Conservation (phyloP, 2,888 invertebrate genomes). For the Rotaria macrura region DNA sequence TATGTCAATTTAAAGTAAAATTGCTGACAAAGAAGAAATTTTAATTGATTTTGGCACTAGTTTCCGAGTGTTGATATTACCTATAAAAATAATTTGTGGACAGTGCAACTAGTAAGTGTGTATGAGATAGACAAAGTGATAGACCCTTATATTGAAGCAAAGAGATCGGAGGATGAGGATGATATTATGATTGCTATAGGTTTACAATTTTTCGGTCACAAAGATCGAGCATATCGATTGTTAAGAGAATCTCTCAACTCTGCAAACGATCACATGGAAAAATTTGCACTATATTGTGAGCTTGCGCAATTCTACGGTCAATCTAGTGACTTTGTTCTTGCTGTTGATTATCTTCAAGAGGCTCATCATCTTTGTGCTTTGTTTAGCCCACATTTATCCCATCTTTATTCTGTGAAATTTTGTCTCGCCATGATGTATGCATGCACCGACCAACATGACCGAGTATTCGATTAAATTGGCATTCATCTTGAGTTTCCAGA, state of each 20-base stretch:
- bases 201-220: not conserved
- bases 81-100: not conserved
- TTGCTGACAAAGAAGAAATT: not conserved
- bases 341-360: not conserved
- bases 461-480: not conserved
- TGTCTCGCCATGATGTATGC: not conserved
- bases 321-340: not conserved
- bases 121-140: not conserved
- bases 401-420: not conserved
- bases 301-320: not conserved
- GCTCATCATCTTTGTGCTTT: not conserved
- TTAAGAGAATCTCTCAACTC: not conserved
- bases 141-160: not conserved
- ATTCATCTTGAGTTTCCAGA: not conserved
- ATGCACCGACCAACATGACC: not conserved
- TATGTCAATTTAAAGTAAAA: not conserved
- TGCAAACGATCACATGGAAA: not conserved
- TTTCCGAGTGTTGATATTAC: not conserved
- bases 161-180: not conserved
- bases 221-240: not conserved
- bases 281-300: not conserved
- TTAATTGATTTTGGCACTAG: not conserved
- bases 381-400: not conserved
- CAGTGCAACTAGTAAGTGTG: not conserved
- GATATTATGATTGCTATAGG: not conserved